Percentiles rank a stretch among this genome's conserved stretches.
Conservation (phyloP, 2,888 invertebrate species). For the Dicyrtoma fusca region DNA sequence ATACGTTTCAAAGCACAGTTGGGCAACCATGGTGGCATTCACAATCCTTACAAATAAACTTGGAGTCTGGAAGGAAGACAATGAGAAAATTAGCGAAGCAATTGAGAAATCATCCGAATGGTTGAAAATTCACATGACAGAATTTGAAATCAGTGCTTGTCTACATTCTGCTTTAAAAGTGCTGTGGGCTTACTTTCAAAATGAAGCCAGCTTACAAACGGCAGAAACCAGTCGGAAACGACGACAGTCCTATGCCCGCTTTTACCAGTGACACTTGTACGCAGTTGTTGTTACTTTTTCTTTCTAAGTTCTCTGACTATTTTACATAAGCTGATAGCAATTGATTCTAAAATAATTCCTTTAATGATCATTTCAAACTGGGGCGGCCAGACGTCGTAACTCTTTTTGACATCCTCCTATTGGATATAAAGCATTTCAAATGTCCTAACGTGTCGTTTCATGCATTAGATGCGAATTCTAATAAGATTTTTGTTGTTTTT, state of each 20-base stretch:
- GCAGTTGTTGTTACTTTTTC: too few species aligned
- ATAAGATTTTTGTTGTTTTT: too few species aligned
- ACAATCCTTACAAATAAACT: not conserved
- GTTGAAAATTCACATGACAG: not conserved
- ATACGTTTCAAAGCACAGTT: not conserved
- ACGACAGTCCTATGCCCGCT: not conserved
- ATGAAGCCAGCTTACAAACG: not conserved
- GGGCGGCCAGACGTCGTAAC: too few species aligned
- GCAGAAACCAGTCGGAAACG: not conserved
- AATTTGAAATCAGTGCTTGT: slow-evolving; percentile 10
- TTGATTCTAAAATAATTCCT: too few species aligned
- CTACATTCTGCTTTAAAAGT: not conserved
- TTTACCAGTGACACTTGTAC: not conserved
- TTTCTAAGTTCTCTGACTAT: too few species aligned
- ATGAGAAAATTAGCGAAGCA: not conserved
- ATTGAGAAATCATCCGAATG: not conserved
- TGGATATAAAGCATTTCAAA: too few species aligned
- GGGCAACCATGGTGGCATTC: not conserved
- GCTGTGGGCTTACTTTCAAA: not conserved
- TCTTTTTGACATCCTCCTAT: too few species aligned
- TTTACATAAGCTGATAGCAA: too few species aligned
- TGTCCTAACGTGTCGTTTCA: too few species aligned
- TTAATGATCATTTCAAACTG: too few species aligned
- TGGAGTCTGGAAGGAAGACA: not conserved
- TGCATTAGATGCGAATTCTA: too few species aligned